Evolutionary conservation across 2,797 vertebrate genomes (phyloP), one percentile per base, ranked within the genome.

Genomic region (Phrynocephalus forsythii): DNA sequence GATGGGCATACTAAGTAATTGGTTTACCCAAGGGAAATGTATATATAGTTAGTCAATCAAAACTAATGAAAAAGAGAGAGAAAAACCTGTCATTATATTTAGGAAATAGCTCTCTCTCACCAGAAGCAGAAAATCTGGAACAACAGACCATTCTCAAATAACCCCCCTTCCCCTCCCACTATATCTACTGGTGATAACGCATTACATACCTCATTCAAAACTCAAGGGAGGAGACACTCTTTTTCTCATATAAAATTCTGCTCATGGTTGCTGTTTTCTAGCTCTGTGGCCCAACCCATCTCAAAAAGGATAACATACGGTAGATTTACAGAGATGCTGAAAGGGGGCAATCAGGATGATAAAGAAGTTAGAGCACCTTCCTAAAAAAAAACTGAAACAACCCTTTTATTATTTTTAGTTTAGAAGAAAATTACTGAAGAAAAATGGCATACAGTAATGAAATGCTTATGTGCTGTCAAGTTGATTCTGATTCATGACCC

Each of bases 31-130:
- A 79, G 79, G 76, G 52, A 72, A 83, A 89, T 83, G 63, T 48
- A 83, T 78, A 79, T 79, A 83, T 86, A 56, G 85, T 86, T 79
- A 72, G 73, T 82, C 84, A 89, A 83, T 89, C 73, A 82, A 79
- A 83, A 16, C n/a, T 88, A 88, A 82, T 86, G 84, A 86, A 89
- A 89, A 86, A 56, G 28, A 66, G 44, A 86, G 73, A 83, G 50
- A 10, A 48, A 82, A 79, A 52, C 1, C 33, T 79, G 75, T 72
- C 50, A 73, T 83, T 78, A 83, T 83, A 66, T 15, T 83, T 83
- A 83, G 73, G 11, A 86, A 82, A 86, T 44, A 68, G 30, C 5
- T 82, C 20, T 50, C n/a, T 20, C 67, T 16, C 63, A 63, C 52
- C 33, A 33, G 67, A 79, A 79, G 82, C 50, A 18, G 68, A 79